Percentiles rank a stretch among this genome's conserved stretches.
Evolutionary conservation across 2,888 invertebrate genomes (phyloP).

Genomic region (Oligia fasciuncula): DNA sequence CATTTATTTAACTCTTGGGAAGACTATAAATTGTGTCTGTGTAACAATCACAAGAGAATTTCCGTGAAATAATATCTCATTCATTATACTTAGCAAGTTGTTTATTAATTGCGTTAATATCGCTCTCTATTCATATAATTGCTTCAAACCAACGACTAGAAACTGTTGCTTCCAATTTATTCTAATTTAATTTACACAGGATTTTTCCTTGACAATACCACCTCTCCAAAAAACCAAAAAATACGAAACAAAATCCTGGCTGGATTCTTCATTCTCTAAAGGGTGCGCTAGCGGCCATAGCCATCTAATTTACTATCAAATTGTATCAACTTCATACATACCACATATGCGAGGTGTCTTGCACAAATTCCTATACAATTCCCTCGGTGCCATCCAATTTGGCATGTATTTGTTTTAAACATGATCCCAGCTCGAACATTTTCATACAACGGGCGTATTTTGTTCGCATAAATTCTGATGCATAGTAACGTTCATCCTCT

Average conservation of each 20-base stretch:
- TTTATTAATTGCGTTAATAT: background rate
- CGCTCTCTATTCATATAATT: background rate
- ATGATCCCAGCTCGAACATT: conserved; percentile 30
- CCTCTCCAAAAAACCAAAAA: conserved; percentile 9
- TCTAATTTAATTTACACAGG: background rate
- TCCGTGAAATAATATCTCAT: background rate
- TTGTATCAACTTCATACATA: conserved; percentile 43
- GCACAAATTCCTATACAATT: conserved; percentile 34
- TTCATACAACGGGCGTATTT: conserved; percentile 13
- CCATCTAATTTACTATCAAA: conserved; percentile 37
- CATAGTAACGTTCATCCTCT: conserved; percentile 17
- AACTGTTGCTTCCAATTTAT: background rate
- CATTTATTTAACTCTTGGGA: background rate
- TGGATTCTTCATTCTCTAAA: background rate
- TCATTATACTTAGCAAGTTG: background rate
- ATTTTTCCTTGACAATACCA: background rate
- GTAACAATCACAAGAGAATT: background rate
- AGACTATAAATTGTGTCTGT: background rate
- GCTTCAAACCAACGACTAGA: background rate
- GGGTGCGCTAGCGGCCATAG: background rate
- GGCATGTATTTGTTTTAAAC: conserved; percentile 45
- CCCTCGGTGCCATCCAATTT: conserved; percentile 34
- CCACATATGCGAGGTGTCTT: conserved; percentile 23
- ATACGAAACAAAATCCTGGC: conserved; percentile 10
- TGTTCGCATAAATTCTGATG: conserved; percentile 22